These are phyloP conservation scores for Pristionchus exspectatus DNA, from an alignment of 2,888 invertebrate genomes.

Conservation along the genomic window DNA sequence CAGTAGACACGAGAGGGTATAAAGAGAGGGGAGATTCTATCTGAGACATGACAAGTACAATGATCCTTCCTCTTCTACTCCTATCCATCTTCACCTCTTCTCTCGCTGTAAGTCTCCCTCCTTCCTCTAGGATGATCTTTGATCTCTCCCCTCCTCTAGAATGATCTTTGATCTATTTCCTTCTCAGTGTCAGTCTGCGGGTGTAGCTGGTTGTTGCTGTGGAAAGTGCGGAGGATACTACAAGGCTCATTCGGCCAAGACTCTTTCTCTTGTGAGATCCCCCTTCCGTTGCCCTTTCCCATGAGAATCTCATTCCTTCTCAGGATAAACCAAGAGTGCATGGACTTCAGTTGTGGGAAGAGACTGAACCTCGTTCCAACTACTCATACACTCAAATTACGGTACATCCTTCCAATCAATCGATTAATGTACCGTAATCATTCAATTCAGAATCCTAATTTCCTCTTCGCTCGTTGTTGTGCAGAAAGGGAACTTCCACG, in stretches of 20 bases:
- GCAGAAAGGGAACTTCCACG: slow-evolving; percentile 50
- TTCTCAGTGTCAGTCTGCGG: slow-evolving; percentile 42
- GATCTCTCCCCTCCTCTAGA: neutral
- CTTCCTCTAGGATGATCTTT: neutral
- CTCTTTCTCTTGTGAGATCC: slow-evolving; percentile 24
- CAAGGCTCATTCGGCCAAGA: slow-evolving; percentile 51
- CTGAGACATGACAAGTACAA: neutral
- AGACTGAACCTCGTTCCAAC: slow-evolving; percentile 1
- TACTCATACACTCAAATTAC: slow-evolving; percentile 53
- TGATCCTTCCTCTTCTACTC: slow-evolving; percentile 40
- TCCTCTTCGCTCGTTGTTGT: slow-evolving; percentile 55
- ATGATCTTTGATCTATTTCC: slow-evolving; percentile 4
- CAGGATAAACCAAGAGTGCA: slow-evolving; percentile 28
- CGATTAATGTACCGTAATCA: neutral
- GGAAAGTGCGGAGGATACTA: slow-evolving; percentile 54
- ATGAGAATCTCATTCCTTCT: neutral
- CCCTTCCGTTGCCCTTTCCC: neutral
- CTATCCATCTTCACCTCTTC: slow-evolving; percentile 17
- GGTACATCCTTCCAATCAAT: neutral
- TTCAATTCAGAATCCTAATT: slow-evolving; percentile 53
- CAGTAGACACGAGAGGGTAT: slow-evolving; percentile 9
- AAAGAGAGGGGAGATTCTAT: neutral
- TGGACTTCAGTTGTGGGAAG: slow-evolving; percentile 51
- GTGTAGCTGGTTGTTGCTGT: slow-evolving; percentile 51
- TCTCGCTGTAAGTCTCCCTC: slow-evolving; percentile 19